Evolutionary conservation across 2,888 invertebrate genomes (phyloP), one percentile per base, ranked within the genome.

Genomic region (Himalopsyche anomala): DNA sequence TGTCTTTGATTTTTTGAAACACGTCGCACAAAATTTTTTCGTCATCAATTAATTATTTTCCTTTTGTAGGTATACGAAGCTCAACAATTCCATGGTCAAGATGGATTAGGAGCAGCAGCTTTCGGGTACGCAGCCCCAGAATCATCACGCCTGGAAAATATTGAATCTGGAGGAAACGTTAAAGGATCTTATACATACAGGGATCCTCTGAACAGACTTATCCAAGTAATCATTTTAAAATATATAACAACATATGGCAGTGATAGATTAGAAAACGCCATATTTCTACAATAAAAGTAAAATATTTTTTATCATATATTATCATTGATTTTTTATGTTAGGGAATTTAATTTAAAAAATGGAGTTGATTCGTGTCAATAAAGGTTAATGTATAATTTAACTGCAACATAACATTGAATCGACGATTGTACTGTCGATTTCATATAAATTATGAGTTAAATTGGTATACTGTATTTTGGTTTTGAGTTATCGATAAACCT

Each of bases 91-190:
- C 96, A 96, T 90, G 96, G 96, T 0, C 96, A 96, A 85, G 94
- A 95, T 88, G 95, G 95, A n/a, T 91, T 94, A 81, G 96, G 96
- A 2, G 95, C 95, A 19, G 96, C 95, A 89, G 93, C 94, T 0
- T 96, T 96, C 89, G 96, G 96, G 0, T 96, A 96, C 90, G 93
- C 94, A 86, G 95, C 95, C 5, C 96, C 96, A 80, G 95, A 96
- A 90, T 96, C 96, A 84, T 94, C 96, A 5, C 95, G 96, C 90
- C 94, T 95, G 74, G 96, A 96, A 91, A 94, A 95, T 90, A 94
- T 96, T 84, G 94, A 94, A 87, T 92, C 94, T 0, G 93, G 94
- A 82, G 96, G 96, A 28, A 94, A 95, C 85, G 94, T 96, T 28
- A 92, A 93, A 40, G 96, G 96, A n/a, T 94, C 95, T 11, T 96